These are phyloP conservation scores for Puntigrus tetrazona DNA, from an alignment of 2,113 vertebrate genomes.

Conservation along the genomic window DNA sequence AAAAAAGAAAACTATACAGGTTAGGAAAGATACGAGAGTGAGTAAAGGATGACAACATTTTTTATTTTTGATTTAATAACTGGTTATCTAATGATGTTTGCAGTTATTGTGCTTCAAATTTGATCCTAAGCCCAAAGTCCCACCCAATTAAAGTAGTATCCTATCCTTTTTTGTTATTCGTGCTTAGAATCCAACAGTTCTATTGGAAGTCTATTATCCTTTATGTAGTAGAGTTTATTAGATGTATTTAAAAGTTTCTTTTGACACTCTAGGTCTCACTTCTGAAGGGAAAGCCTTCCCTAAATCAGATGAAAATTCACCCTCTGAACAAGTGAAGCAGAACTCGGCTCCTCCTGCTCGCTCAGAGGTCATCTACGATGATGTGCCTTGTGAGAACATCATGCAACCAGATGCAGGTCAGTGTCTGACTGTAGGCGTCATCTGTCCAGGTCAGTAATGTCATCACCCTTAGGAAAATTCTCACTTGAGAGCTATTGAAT, in stretches of 20 bases:
- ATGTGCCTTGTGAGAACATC: slow-evolving; percentile 78
- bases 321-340: slow-evolving; percentile 13
- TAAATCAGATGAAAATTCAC: neutral
- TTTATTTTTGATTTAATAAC: neutral
- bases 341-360: neutral
- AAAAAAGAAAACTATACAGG: too few relatives aligned
- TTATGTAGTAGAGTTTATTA: neutral
- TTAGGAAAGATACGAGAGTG: too few relatives aligned
- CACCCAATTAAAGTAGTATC: neutral
- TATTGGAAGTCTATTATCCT: neutral
- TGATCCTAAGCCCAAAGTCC: neutral
- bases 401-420: slow-evolving; percentile 70
- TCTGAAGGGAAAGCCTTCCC: slow-evolving; percentile 40
- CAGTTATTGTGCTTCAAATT: neutral
- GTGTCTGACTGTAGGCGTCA: slow-evolving; percentile 32
- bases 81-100: neutral
- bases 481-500: neutral
- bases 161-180: neutral
- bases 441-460: neutral
- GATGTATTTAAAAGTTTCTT: neutral
- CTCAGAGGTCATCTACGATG: slow-evolving; percentile 83
- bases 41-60: too few relatives aligned
- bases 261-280: neutral
- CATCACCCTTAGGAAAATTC: neutral
- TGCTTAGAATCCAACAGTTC: neutral